A percentile compares a stretch with the other conserved stretches of the same genome.
Evolutionary conservation across 2,888 invertebrate species (phyloP).

Genomic region (Oligia strigilis): DNA sequence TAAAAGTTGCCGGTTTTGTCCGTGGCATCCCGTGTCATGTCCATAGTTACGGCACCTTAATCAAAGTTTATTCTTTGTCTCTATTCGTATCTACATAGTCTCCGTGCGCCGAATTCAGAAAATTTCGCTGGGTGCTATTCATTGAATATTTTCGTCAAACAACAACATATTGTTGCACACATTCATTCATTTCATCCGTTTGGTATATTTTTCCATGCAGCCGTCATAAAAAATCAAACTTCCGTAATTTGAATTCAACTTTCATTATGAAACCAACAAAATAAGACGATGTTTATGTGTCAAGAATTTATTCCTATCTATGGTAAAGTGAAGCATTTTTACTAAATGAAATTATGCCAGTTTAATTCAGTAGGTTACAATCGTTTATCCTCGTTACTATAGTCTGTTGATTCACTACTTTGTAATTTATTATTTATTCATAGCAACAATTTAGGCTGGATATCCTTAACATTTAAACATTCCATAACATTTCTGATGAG

Average conservation of each 20-base stretch:
- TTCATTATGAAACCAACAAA: slow-evolving; percentile 3
- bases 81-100: slow-evolving; percentile 24
- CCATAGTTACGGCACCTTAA: slow-evolving; percentile 31
- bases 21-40: slow-evolving; percentile 17
- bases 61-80: slow-evolving; percentile 50
- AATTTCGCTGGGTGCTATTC: slow-evolving; percentile 25
- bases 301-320: not conserved
- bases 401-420: not conserved
- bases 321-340: not conserved
- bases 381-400: not conserved
- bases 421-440: not conserved
- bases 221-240: not conserved
- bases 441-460: not conserved
- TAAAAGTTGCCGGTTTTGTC: slow-evolving; percentile 42
- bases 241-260: slow-evolving; percentile 15
- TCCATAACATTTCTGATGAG: slow-evolving; percentile 20
- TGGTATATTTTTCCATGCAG: not conserved
- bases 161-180: slow-evolving; percentile 16
- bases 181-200: not conserved
- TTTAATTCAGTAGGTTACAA: not conserved
- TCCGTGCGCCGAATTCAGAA: slow-evolving; percentile 34
- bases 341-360: not conserved
- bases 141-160: slow-evolving; percentile 32
- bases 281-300: not conserved
- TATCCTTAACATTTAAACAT: not conserved